These are phyloP conservation scores for Dynastes grantii DNA, from an alignment of 2,888 invertebrate genomes.

Conservation along the genomic window DNA sequence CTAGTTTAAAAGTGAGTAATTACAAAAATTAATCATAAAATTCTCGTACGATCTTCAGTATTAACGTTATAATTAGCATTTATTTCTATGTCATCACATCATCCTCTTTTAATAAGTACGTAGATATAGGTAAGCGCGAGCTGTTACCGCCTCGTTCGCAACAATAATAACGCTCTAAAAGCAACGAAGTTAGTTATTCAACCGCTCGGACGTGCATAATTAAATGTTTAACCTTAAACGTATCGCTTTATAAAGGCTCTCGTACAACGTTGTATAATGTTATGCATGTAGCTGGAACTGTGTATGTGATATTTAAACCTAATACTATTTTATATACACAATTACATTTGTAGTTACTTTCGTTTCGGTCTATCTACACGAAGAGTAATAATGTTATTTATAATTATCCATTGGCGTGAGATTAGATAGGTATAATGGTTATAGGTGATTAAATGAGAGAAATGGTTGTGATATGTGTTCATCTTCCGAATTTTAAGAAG, in stretches of 20 bases:
- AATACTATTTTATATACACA: not conserved
- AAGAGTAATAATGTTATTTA: conserved; percentile 4
- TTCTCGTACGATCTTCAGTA: too few relatives aligned
- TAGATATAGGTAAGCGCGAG: conserved; percentile 1
- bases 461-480: too few relatives aligned
- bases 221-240: conserved; percentile 19
- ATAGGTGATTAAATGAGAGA: too few relatives aligned
- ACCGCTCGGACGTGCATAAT: conserved; percentile 21
- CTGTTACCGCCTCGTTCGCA: conserved; percentile 1
- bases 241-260: conserved; percentile 7
- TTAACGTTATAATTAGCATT: conserved; percentile 6
- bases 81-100: conserved; percentile 8
- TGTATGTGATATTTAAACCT: not conserved
- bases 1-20: too few relatives aligned
- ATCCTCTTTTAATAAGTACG: conserved; percentile 5
- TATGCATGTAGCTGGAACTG: not conserved
- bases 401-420: not conserved
- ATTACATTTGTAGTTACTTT: not conserved
- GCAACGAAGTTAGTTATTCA: not conserved
- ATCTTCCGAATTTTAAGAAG: too few relatives aligned
- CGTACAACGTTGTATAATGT: not conserved
- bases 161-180: conserved; percentile 20
- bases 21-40: too few relatives aligned
- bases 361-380: not conserved
- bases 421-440: not conserved